These are phyloP conservation scores for Spatula clypeata DNA, from an alignment of 2,797 vertebrate genomes.

Conservation along the genomic window DNA sequence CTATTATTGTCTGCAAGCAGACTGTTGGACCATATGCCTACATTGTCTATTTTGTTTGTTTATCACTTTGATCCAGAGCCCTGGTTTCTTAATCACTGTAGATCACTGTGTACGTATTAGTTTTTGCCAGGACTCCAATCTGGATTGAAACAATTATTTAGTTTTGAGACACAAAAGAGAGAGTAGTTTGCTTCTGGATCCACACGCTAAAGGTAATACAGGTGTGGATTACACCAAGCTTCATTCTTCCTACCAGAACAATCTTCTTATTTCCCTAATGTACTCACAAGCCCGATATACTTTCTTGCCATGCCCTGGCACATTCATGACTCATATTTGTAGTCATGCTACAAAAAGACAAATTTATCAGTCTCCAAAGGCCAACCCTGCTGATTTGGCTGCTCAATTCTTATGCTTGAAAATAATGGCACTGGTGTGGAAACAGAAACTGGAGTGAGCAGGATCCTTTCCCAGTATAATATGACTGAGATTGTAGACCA, in stretches of 20 bases:
- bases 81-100: neutral
- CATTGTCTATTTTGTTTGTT: neutral
- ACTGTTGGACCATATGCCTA: neutral
- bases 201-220: neutral
- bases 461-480: neutral
- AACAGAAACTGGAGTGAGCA: neutral
- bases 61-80: neutral
- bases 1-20: neutral
- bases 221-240: neutral
- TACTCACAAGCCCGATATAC: neutral
- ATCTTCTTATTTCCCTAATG: neutral
- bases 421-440: neutral
- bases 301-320: neutral
- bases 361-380: neutral
- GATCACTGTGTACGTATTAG: neutral
- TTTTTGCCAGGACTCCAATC: neutral
- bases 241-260: neutral
- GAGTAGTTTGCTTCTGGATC: neutral
- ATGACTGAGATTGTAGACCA: neutral
- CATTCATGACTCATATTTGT: neutral
- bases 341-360: neutral
- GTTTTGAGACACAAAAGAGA: neutral
- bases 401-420: neutral
- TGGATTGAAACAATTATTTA: neutral
- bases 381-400: neutral